Evolutionary conservation across 2,113 vertebrate genomes (phyloP).

Genomic region (Uria aalge): DNA sequence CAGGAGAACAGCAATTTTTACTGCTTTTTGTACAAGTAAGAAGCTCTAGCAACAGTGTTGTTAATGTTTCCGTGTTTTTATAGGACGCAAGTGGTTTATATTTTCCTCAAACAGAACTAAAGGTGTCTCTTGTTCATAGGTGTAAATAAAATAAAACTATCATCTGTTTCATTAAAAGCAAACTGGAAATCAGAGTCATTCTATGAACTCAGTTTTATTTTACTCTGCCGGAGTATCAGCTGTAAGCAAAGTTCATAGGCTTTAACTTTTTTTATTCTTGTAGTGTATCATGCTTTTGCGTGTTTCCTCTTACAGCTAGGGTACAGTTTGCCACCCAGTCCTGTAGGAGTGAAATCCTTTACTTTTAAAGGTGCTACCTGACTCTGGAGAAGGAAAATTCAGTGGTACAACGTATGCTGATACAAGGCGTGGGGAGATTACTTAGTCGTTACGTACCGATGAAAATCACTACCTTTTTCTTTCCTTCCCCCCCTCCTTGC

Average conservation of each 20-base stretch:
- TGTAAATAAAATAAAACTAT: neutral
- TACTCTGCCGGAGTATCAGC: neutral
- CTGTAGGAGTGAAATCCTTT: neutral
- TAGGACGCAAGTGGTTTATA: neutral
- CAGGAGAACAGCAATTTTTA: neutral
- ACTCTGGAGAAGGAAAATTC: neutral
- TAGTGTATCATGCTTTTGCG: neutral
- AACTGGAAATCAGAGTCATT: neutral
- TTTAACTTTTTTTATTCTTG: neutral
- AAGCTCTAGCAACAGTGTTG: neutral
- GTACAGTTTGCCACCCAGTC: neutral
- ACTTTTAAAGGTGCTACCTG: neutral
- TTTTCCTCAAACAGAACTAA: neutral
- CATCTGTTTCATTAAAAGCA: neutral
- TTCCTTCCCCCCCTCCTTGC: neutral
- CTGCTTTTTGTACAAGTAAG: neutral
- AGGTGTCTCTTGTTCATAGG: neutral
- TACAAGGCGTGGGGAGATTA: conserved; percentile 65
- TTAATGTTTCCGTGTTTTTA: neutral
- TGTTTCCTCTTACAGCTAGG: fast-evolving
- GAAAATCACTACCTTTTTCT: conserved; percentile 84
- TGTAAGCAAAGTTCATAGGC: neutral
- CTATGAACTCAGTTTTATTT: neutral
- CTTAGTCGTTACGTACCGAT: conserved; percentile 87
- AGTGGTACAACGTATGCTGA: neutral